phyloP scores from a whole-genome alignment of 1,140 invertebrate species.

The Aporrectodea caliginosa region DNA sequence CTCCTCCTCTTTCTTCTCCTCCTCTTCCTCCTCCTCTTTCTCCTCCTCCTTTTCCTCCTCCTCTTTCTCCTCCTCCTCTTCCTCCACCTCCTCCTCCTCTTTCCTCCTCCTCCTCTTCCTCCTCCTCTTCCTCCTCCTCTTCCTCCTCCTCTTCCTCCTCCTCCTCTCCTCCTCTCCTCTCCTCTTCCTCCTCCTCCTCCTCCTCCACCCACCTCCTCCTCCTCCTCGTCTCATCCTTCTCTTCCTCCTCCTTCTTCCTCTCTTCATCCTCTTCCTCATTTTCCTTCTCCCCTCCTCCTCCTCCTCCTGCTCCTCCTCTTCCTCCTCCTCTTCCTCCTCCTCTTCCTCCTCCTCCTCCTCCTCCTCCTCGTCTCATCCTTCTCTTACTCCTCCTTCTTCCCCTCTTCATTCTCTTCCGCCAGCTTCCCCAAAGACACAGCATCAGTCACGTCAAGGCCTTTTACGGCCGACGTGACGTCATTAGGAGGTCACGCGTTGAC shows the following conservation, averaged over 20 bases:
- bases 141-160: neutral
- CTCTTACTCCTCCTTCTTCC: too few species aligned
- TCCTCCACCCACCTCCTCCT: neutral
- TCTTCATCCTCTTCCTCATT: neutral
- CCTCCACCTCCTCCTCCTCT: neutral
- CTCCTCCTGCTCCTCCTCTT: too few species aligned
- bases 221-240: neutral
- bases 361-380: too few species aligned
- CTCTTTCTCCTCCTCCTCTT: neutral
- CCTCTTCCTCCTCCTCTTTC: neutral
- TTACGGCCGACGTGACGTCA: too few species aligned
- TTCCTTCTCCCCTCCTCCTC: neutral
- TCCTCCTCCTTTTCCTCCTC: neutral
- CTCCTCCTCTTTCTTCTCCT: neutral
- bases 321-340: too few species aligned
- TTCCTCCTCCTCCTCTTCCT: neutral
- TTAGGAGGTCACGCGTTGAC: too few species aligned
- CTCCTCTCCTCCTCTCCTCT: neutral
- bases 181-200: neutral
- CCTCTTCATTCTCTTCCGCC: too few species aligned
- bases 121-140: neutral
- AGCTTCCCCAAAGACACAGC: too few species aligned
- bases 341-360: too few species aligned
- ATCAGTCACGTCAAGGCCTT: too few species aligned
- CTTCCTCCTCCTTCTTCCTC: neutral